Conservation (phyloP, 1,140 invertebrate species). For the Ericerus pela region DNA sequence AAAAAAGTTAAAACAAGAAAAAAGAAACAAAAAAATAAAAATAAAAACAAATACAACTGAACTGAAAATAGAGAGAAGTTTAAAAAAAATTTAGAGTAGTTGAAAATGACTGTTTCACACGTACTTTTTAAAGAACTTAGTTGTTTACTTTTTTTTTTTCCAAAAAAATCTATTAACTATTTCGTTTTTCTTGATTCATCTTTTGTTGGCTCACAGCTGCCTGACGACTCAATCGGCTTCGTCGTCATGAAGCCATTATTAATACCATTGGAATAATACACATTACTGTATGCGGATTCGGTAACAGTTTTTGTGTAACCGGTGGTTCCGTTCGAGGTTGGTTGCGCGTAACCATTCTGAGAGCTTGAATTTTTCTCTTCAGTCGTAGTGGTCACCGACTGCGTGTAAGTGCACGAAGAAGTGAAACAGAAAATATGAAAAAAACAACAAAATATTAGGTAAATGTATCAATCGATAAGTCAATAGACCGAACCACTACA, state of each 20-base stretch:
- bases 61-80: background rate
- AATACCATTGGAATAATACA: slow-evolving; percentile 45
- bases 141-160: background rate
- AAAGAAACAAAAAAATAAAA: background rate
- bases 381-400: background rate
- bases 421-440: too few species aligned
- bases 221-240: background rate
- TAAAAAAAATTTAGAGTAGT: background rate
- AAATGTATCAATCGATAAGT: too few species aligned
- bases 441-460: too few species aligned
- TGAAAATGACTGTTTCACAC: slow-evolving; percentile 1
- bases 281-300: slow-evolving; percentile 20
- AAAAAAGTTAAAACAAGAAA: background rate
- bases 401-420: too few species aligned
- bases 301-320: background rate
- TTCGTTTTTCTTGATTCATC: background rate
- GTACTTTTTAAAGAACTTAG: too few species aligned
- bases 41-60: background rate
- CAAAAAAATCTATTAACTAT: background rate
- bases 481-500: too few species aligned
- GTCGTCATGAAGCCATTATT: slow-evolving; percentile 43
- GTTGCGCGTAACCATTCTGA: background rate
- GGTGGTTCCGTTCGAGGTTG: background rate
- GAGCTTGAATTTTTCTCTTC: background rate
- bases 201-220: background rate